Percentiles rank a stretch among this genome's conserved stretches.
phyloP scores from a whole-genome alignment of 2,888 invertebrate species.

The Hydroisotoma schaefferi region DNA sequence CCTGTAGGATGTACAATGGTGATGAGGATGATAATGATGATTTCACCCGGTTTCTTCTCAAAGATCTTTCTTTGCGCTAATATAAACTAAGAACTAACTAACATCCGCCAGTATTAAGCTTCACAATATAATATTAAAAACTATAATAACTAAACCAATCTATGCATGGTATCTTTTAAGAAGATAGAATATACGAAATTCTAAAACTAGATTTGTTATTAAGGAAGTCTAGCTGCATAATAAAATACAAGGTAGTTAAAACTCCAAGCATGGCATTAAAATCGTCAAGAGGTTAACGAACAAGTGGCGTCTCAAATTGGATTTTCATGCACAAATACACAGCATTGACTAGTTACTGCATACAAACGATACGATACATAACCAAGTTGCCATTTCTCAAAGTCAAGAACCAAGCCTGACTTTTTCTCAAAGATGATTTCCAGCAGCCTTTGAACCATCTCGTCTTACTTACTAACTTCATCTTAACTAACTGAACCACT shows the following conservation, averaged over 20 bases:
- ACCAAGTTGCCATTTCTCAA: too few species aligned
- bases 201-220: not conserved
- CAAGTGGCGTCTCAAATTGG: slow-evolving; percentile 8
- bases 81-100: too few species aligned
- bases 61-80: too few species aligned
- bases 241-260: too few species aligned
- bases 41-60: slow-evolving; percentile 5
- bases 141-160: not conserved
- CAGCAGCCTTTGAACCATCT: too few species aligned
- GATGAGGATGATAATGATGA: not conserved
- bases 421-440: too few species aligned
- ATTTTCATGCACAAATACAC: slow-evolving; percentile 4
- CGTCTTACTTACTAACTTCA: too few species aligned
- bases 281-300: not conserved
- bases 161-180: not conserved
- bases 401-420: too few species aligned
- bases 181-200: not conserved
- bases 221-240: too few species aligned
- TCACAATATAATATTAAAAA: not conserved
- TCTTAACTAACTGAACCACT: too few species aligned
- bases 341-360: not conserved
- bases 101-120: not conserved
- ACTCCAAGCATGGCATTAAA: not conserved
- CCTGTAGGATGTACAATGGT: slow-evolving; percentile 2
- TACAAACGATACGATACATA: not conserved